Evolutionary conservation across 92 coral and sea anemone species (phyloP).

Genomic region (Isaurus tuberculatus): DNA sequence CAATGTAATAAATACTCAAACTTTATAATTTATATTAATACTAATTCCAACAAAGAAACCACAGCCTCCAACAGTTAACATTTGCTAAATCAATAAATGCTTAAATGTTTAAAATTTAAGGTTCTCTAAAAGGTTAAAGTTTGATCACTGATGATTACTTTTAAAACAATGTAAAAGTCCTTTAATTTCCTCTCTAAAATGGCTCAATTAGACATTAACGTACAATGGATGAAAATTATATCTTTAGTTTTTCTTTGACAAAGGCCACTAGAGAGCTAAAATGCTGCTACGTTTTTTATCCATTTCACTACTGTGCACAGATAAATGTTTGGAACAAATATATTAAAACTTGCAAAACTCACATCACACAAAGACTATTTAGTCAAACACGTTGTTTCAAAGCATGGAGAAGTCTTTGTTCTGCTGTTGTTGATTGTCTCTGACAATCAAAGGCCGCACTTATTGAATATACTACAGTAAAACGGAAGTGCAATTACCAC

Average conservation of each 20-base stretch:
- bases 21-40: too few relatives aligned
- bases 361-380: conserved; percentile 45
- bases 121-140: too few relatives aligned
- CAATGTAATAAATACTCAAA: too few relatives aligned
- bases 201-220: too few relatives aligned
- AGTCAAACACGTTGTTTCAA: conserved; percentile 73
- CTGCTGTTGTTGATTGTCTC: conserved; percentile 45
- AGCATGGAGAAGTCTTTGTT: conserved; percentile 58
- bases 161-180: too few relatives aligned
- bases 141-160: too few relatives aligned
- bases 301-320: conserved; percentile 1
- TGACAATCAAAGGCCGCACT: conserved; percentile 48
- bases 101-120: too few relatives aligned
- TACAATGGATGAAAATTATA: background rate
- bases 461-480: conserved; percentile 44
- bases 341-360: conserved; percentile 11
- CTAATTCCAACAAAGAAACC: too few relatives aligned
- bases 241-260: background rate
- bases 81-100: too few relatives aligned
- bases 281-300: conserved; percentile 12
- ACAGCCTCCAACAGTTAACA: too few relatives aligned
- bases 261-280: conserved; percentile 23
- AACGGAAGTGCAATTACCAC: conserved; percentile 54
- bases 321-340: conserved; percentile 30
- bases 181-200: too few relatives aligned